Base-by-base conservation (phyloP, 1,140 invertebrate genomes). In the Harpegnathos saltator region DNA sequence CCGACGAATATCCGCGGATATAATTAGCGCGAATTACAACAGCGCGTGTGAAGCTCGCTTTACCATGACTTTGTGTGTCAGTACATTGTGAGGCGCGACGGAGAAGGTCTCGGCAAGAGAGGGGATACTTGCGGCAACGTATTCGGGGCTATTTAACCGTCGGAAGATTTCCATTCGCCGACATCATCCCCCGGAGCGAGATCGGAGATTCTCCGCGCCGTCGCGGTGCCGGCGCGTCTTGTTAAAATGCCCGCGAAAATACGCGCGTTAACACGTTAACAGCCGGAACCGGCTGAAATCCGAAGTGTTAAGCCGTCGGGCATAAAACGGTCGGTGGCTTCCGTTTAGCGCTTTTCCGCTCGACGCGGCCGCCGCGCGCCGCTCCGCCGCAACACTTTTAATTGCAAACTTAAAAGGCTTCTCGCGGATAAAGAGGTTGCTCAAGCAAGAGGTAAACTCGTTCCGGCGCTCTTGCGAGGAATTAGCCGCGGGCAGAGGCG, bases 331-430 rank as follows among this genome's bases (percentile, higher is more conserved):
- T 71, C 22, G 75, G 75, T 22, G 52, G 52, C 65, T 71, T 71
- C 75, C 65, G 75, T 80, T 80, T 80, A 71, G 52, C 65, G 65
- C 75, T 80, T 80, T 80, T 80, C 52, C 65, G 63, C 75, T 69
- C 63, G 17, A 24, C 38, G 26, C 59, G 73, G 59, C 52, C 48
- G 26, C 62, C 24, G 50, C 38, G n/a, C 38, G 7, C 38, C 59
- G 29, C 5, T n/a, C n/a, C n/a, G n/a, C 58, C 71, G 72, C 54
- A 65, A 75, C 56, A 66, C 54, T 44, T 81, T 84, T 84, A 84
- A 84, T 84, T 84, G 75, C 83, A 81, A 72, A 81, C 75, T 84
- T 62, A 62, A 62, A 77, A 75, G 56, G 50, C 38, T 63, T 68
- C 59, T 72, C 66, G 50, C 66, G 83, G 52, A 81, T 81, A 81